phyloP scores from a whole-genome alignment of 2,888 invertebrate genomes.

The Habrosyne pyritoides region DNA sequence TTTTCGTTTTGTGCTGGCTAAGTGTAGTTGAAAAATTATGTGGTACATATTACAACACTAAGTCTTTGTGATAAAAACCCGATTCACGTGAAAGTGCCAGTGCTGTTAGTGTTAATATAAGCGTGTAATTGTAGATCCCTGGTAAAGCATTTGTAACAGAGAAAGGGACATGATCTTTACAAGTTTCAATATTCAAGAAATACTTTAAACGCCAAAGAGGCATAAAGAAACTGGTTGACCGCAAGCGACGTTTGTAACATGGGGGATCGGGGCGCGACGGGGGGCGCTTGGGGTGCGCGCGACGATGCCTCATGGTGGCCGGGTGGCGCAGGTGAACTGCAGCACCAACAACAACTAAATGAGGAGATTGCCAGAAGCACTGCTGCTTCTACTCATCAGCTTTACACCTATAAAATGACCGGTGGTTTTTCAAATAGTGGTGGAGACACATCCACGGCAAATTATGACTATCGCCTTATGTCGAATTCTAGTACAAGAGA shows the following conservation, averaged over 20 bases:
- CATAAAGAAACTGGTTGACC: conserved; percentile 77
- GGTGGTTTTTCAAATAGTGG: conserved; percentile 90
- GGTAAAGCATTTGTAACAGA: conserved; percentile 25
- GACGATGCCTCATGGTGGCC: conserved; percentile 84
- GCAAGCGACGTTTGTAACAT: conserved; percentile 73
- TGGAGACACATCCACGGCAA: conserved; percentile 85
- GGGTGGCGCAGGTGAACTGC: conserved; percentile 76
- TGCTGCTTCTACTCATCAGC: conserved; percentile 85
- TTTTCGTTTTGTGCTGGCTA: conserved; percentile 42
- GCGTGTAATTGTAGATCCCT: conserved; percentile 31
- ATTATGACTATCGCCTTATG: conserved; percentile 90
- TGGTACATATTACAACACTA: conserved; percentile 49
- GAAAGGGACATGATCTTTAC: conserved; percentile 64
- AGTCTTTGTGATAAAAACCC: conserved; percentile 70
- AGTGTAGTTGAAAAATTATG: conserved; percentile 46
- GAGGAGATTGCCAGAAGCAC: conserved; percentile 77
- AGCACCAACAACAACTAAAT: conserved; percentile 79
- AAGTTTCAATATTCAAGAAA: conserved; percentile 48
- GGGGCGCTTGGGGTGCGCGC: conserved; percentile 84
- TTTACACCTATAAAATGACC: conserved; percentile 94
- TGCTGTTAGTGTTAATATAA: conserved; percentile 43
- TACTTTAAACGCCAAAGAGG: conserved; percentile 51
- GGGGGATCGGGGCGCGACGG: conserved; percentile 81
- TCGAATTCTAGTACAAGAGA: conserved; percentile 82
- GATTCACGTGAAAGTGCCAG: conserved; percentile 48